Evolutionary conservation across 92 coral and sea anemone species (phyloP).

Genomic region (Epizoanthus illoricatus): DNA sequence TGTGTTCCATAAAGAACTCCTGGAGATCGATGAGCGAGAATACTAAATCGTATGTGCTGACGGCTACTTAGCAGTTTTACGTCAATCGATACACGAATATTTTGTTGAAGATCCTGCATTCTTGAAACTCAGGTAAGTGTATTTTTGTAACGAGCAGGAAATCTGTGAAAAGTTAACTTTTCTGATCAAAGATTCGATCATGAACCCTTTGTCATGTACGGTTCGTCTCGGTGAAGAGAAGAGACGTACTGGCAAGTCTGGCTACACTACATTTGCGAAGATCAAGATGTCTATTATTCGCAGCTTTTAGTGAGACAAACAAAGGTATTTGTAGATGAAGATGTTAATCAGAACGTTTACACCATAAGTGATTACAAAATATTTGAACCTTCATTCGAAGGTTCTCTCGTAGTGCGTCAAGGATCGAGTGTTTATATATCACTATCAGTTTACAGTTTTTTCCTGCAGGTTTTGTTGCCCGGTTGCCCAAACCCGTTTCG

Average conservation of each 20-base stretch:
- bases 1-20: conserved; percentile 28
- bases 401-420: no score
- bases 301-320: background rate
- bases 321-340: background rate
- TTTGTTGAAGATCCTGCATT: background rate
- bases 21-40: background rate
- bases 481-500: conserved; percentile 12
- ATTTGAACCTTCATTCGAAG: no score
- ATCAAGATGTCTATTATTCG: background rate
- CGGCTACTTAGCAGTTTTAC: conserved; percentile 4
- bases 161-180: background rate
- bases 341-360: background rate
- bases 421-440: no score
- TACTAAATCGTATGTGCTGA: background rate
- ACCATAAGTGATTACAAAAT: background rate
- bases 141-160: background rate
- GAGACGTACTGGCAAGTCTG: no score
- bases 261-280: background rate
- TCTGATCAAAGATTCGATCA: background rate
- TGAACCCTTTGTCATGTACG: background rate
- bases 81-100: background rate
- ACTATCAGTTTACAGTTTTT: background rate
- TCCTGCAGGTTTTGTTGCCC: conserved; percentile 3
- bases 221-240: background rate
- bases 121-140: conserved; percentile 10